Conservation (phyloP, 2,113 vertebrate species). For the Sporophila hypoxantha region DNA sequence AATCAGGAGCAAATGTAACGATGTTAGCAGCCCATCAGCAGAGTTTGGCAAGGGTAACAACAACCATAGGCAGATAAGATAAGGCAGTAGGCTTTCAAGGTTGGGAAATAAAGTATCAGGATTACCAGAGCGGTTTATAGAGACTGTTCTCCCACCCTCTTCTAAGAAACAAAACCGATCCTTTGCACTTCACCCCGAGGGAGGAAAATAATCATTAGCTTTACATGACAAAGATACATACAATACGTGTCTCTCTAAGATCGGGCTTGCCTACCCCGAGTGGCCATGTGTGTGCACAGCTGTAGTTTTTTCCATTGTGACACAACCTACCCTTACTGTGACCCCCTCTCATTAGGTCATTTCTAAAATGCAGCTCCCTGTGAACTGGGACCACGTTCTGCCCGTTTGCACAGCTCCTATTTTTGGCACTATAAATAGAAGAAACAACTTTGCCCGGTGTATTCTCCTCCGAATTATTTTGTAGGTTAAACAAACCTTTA, state of each 20-base stretch:
- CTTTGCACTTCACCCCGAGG: neutral
- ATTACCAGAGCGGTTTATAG: neutral
- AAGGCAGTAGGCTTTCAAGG: neutral
- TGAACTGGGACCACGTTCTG: neutral
- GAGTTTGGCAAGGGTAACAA: slow-evolving; percentile 1
- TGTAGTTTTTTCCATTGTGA: neutral
- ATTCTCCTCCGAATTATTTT: neutral
- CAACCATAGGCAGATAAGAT: slow-evolving; percentile 16
- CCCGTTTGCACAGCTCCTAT: neutral
- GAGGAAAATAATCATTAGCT: slow-evolving; percentile 15
- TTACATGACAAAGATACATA: neutral
- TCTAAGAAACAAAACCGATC: neutral
- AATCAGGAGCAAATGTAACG: neutral
- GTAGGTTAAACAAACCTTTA: slow-evolving; percentile 51
- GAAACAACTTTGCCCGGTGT: neutral
- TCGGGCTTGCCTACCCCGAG: neutral
- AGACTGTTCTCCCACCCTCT: neutral
- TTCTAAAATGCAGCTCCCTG: neutral
- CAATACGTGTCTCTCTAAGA: neutral
- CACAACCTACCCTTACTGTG: neutral
- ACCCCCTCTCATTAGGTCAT: neutral
- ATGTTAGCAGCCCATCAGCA: neutral
- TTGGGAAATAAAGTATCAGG: slow-evolving; percentile 15
- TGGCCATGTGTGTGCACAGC: neutral
- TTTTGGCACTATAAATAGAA: slow-evolving; percentile 10